Base-by-base conservation (phyloP, 1,140 invertebrate species). In the Leptinotarsa defecta region DNA sequence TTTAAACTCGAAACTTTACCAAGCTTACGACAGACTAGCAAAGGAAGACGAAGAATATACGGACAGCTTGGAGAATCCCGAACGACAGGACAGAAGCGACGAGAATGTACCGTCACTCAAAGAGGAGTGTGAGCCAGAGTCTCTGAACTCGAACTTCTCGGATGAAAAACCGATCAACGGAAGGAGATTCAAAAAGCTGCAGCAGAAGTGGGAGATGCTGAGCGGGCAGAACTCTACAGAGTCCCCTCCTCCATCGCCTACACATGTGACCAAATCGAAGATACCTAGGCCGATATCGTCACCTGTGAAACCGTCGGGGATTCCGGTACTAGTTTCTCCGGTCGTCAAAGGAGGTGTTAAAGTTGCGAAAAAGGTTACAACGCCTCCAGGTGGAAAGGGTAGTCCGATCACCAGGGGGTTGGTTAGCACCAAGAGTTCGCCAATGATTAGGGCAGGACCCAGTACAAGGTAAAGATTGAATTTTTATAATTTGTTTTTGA, bases 171-270 rank as follows among this genome's bases (percentile, higher is more conserved):
- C 82, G 4, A 73, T 86, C 34, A 82, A 86, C 15, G 86, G 86
- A 11, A 86, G 86, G 71, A 84, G 87, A 3, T 96, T 96, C 85
- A 90, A 92, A 57, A 90, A 92, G 48, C 85, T 96, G 48, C 94
- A 96, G 81, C 91, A 94, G 84, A 94, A 95, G 83, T 96, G 94
- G 95, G 95, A 96, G 85, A 89, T 93, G 84, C 88, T 95, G 74
- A 86, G 87, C 80, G 85, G 87, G 48, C 86, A 88, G 77, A 87
- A 90, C 77, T 86, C 84, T 22, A 85, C 83, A 69, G 79, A 84
- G 13, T 84, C 86, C 1, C 88, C 88, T 11, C 87, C 87, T 0
- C 74, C 80, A 0, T 87, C 87, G 4, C 88, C 89, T 0, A 87
- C 85, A 22, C 83, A 87, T 73, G 85, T 83, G 6, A 78, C 80